Base-by-base conservation (phyloP, 1,140 invertebrate species). In the Neotoxoptera formosana region DNA sequence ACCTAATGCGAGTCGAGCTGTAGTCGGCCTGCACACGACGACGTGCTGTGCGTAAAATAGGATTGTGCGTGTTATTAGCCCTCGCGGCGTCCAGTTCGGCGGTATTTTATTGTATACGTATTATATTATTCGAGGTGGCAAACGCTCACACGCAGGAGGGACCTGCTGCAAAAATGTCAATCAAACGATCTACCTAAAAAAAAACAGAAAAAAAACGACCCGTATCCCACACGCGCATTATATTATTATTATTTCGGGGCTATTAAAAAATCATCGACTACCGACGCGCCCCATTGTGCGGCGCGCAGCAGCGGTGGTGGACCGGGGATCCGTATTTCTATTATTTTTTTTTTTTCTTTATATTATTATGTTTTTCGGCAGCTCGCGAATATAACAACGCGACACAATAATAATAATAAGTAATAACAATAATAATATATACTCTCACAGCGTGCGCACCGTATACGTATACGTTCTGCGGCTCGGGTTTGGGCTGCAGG, bases 251-350 rank as follows among this genome's bases (percentile, higher is more conserved):
- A 81, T 81, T 86, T 47, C 2, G 25, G 45, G 36, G 36, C 36
- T 91, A 91, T 91, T 91, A 91, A 91, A 91, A 91, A 91, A 60
- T 76, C 89, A 91, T 91, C 25, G 56, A 91, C 89, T 67, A 91
- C 89, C 84, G 45, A 30, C 14, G 11, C n/a, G n/a, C n/a, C n/a
- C 23, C 20, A 90, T 90, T 90, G 34, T 60, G 36, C 34, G 20
- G 34, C 45, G 36, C 21, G 20, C 51, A 4, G 21, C 51, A 53
- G 20, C 21, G 25, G 36, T 23, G 83, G 8, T 53, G 7, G 51
- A 30, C 45, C 21, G 34, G 84, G 84, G 11, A 67, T 36, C 88
- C 53, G 88, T 53, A 90, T 91, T 91, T 47, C 34, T 53, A 53
- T 53, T 53, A 23, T 53, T 53, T 3, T 51, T 90, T 45, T 45